Percentiles rank a stretch among this genome's conserved stretches.
phyloP scores from a whole-genome alignment of 1,140 invertebrate species.

The Amyelois transitella region DNA sequence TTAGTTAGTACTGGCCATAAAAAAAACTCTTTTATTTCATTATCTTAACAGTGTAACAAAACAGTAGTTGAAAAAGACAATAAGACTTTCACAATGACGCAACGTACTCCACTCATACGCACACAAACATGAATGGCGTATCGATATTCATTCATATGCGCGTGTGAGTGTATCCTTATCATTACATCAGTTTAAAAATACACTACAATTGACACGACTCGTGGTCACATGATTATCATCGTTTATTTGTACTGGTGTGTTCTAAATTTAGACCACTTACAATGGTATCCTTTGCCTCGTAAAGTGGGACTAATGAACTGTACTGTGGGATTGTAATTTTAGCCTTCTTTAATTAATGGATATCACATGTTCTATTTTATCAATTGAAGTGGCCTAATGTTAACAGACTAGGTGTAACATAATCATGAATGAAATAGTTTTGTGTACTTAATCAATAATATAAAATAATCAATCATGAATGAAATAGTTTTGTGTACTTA shows the following conservation, averaged over 20 bases:
- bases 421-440: no score
- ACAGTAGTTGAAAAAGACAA: neutral
- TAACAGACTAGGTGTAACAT: no score
- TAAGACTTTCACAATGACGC: neutral
- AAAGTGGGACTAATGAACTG: constrained; percentile 37
- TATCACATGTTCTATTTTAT: constrained; percentile 18
- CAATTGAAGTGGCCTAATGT: neutral
- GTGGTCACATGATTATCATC: constrained; percentile 45
- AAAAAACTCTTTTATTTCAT: no score
- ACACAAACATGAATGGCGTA: neutral
- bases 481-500: no score
- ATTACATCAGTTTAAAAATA: constrained; percentile 36
- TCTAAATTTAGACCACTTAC: constrained; percentile 58
- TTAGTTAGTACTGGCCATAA: no score
- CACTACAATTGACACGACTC: constrained; percentile 33
- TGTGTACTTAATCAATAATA: no score
- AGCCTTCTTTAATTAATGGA: constrained; percentile 31
- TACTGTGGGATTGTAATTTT: constrained; percentile 35
- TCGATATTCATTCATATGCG: constrained; percentile 5
- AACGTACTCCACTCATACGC: neutral
- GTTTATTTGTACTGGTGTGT: constrained; percentile 40
- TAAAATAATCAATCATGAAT: no score
- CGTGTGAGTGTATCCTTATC: constrained; percentile 11
- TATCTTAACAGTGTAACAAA: no score
- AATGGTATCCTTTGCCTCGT: constrained; percentile 37